These are phyloP conservation scores for Euplexia lucipara DNA, from an alignment of 2,888 invertebrate species.

Conservation along the genomic window DNA sequence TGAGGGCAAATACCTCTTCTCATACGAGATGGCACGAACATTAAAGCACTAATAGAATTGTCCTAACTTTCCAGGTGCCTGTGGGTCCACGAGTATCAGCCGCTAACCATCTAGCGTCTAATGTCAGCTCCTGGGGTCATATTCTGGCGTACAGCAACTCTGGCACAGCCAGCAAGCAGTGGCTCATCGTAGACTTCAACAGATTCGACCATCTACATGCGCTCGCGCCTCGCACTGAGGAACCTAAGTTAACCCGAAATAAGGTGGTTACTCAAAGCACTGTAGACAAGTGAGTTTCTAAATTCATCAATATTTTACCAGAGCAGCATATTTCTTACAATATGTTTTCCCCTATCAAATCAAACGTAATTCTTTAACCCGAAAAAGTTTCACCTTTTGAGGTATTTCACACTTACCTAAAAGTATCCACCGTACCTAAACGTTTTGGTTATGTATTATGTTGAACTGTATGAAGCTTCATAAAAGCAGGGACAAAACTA, in stretches of 20 bases:
- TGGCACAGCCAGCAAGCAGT: constrained; percentile 96
- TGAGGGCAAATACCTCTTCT: too few relatives aligned
- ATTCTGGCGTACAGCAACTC: constrained; percentile 93
- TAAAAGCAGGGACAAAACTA: neutral
- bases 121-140: constrained; percentile 94
- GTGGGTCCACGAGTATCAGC: constrained; percentile 95
- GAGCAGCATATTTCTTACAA: neutral
- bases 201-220: constrained; percentile 83
- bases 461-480: constrained; percentile 12
- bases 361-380: neutral
- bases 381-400: neutral
- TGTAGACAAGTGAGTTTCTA: constrained; percentile 77
- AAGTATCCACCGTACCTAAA: constrained; percentile 14
- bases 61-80: constrained; percentile 87
- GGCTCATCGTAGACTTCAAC: constrained; percentile 95
- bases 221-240: constrained; percentile 50
- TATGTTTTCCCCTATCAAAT: neutral
- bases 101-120: constrained; percentile 95
- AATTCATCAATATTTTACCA: neutral
- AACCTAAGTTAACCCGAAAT: constrained; percentile 58
- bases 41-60: neutral
- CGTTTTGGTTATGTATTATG: constrained; percentile 24
- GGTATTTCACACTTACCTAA: too few relatives aligned
- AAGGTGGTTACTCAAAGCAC: constrained; percentile 79
- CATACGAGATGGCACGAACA: too few relatives aligned